These are phyloP conservation scores for Lutjanus erythropterus DNA, from an alignment of 2,113 vertebrate species.

Conservation along the genomic window DNA sequence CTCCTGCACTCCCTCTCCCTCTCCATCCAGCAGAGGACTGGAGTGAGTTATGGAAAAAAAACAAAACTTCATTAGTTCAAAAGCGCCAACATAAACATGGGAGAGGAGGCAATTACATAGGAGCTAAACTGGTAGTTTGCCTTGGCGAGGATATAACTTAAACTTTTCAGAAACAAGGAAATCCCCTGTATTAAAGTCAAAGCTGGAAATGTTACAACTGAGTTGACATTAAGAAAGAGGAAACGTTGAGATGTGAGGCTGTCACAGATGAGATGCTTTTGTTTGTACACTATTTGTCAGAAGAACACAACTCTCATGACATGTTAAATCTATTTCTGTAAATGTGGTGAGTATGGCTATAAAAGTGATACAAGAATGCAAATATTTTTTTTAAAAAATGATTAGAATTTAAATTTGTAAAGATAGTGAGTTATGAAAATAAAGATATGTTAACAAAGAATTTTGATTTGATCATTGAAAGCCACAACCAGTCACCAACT, in stretches of 20 bases:
- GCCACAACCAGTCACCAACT: constrained; percentile 31
- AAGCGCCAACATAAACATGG: constrained; percentile 64
- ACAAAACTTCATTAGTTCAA: constrained; percentile 43
- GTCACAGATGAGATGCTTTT: constrained; percentile 26
- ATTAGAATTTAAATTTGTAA: constrained; percentile 23
- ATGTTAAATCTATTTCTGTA: background rate
- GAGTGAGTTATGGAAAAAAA: constrained; percentile 33
- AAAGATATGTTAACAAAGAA: background rate
- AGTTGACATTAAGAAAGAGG: background rate
- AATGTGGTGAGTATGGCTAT: background rate
- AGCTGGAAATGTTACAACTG: constrained; percentile 9
- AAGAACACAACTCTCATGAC: background rate
- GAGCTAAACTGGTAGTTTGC: constrained; percentile 68
- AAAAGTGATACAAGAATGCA: background rate
- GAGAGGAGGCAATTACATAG: constrained; percentile 42
- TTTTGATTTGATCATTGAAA: constrained; percentile 16
- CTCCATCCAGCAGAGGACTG: constrained; percentile 46
- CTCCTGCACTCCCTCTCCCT: constrained; percentile 43
- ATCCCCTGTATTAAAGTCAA: constrained; percentile 4
- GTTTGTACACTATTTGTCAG: constrained; percentile 9
- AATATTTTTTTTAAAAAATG: background rate
- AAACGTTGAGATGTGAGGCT: background rate
- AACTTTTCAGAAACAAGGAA: constrained; percentile 34
- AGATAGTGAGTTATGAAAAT: background rate
- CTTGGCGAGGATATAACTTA: constrained; percentile 63